A percentile compares a stretch with the other conserved stretches of the same genome.
These are phyloP conservation scores for Synanthedon myopaeformis DNA, from an alignment of 2,888 invertebrate genomes.

Conservation along the genomic window DNA sequence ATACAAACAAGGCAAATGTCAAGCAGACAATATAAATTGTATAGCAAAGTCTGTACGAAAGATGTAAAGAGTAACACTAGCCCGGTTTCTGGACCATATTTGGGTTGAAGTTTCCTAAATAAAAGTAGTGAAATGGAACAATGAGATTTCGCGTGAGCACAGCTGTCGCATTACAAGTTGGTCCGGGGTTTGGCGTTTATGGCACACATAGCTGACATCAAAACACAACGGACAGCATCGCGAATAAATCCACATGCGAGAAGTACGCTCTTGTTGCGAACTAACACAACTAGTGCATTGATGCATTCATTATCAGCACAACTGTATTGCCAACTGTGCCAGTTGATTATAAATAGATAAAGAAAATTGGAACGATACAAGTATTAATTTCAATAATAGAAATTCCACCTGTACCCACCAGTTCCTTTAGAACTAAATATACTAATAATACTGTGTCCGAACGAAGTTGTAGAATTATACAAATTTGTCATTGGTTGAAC, in stretches of 20 bases:
- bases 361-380: slow-evolving; percentile 8
- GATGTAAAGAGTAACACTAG: slow-evolving; percentile 28
- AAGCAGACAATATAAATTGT: slow-evolving; percentile 14
- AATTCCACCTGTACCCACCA: neutral
- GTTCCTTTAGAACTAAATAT: too few species aligned
- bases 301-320: slow-evolving; percentile 17
- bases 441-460: too few species aligned
- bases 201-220: slow-evolving; percentile 25
- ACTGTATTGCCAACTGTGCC: slow-evolving; percentile 10
- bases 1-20: slow-evolving; percentile 11
- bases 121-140: slow-evolving; percentile 35
- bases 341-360: slow-evolving; percentile 12
- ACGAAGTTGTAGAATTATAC: too few species aligned
- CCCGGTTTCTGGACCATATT: slow-evolving; percentile 33
- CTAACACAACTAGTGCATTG: slow-evolving; percentile 7
- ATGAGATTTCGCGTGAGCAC: slow-evolving; percentile 31
- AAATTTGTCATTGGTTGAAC: too few species aligned
- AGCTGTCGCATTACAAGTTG: slow-evolving; percentile 40
- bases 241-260: neutral
- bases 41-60: slow-evolving; percentile 12
- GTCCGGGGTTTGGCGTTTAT: slow-evolving; percentile 22
- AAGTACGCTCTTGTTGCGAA: neutral
- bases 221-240: slow-evolving; percentile 7
- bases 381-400: slow-evolving; percentile 11
- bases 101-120: slow-evolving; percentile 22